Percentiles rank a stretch among this genome's conserved stretches.
phyloP scores from a whole-genome alignment of 2,113 vertebrate species.

The Ophthalmotilapia sp. region DNA sequence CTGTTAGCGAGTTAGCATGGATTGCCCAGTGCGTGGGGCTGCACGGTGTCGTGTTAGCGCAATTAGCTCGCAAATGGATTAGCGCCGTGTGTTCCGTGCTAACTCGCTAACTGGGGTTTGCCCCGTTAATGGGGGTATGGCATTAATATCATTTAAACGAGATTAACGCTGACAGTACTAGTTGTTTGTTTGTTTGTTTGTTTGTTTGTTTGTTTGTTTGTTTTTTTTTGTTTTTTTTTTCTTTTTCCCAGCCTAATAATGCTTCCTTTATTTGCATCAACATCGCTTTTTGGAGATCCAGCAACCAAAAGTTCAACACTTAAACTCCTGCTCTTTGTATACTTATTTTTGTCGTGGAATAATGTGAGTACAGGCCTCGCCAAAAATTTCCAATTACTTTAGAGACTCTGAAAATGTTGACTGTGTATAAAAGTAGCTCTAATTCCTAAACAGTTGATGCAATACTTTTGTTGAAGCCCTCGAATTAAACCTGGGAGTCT shows the following conservation, averaged over 20 bases:
- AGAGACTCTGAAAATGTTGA: neutral
- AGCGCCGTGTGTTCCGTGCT: accelerated
- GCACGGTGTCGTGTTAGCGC: neutral
- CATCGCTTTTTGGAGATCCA: no score
- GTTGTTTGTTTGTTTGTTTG: neutral
- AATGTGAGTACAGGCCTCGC: neutral
- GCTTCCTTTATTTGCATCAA: neutral
- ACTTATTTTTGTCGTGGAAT: neutral
- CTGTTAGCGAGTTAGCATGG: neutral
- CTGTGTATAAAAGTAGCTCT: neutral
- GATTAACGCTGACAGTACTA: neutral
- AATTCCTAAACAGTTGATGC: neutral
- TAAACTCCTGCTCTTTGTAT: neutral
- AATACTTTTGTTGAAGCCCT: neutral
- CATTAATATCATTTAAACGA: accelerated
- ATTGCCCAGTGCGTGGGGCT: accelerated
- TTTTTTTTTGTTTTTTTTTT: neutral
- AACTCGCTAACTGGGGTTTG: neutral
- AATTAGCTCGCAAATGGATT: no score
- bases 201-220: neutral
- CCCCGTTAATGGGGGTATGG: accelerated
- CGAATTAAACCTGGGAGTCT: neutral
- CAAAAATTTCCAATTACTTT: neutral
- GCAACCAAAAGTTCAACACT: neutral
- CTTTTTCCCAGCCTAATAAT: neutral